Conservation (phyloP, 64 coral and sea anemone species). For the Platygyra sinensis region DNA sequence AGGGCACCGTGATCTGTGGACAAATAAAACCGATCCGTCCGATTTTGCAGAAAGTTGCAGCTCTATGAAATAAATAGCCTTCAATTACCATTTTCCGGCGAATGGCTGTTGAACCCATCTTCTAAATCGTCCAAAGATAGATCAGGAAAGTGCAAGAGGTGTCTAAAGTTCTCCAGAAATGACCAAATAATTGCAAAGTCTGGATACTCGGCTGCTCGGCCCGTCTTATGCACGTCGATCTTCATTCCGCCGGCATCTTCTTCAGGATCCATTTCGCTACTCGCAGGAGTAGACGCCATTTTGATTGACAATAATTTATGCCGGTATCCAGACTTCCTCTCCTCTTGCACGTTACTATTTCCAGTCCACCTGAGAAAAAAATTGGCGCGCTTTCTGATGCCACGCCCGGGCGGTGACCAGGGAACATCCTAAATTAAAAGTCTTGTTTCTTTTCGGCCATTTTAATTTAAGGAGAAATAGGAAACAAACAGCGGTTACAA, state of each 20-base stretch:
- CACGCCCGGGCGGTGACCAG: too few species aligned
- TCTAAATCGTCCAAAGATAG: constrained; percentile 68
- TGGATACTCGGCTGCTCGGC: constrained; percentile 69
- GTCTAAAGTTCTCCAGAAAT: constrained; percentile 74
- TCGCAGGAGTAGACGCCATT: constrained; percentile 72
- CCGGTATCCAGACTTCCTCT: constrained; percentile 1
- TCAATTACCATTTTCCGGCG: constrained; percentile 64
- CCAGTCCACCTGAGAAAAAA: not conserved
- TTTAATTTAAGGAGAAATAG: too few species aligned
- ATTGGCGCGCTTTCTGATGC: not conserved
- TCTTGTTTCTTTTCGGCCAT: too few species aligned
- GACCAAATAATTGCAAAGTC: constrained; percentile 89
- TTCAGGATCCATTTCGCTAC: constrained; percentile 42
- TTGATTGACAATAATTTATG: constrained; percentile 54
- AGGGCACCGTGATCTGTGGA: not conserved
- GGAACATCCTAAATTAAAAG: too few species aligned
- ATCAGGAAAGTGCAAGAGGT: constrained; percentile 72
- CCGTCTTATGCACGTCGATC: constrained; percentile 34
- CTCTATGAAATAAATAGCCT: constrained; percentile 8
- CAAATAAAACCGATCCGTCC: not conserved
- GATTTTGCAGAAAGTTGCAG: constrained; percentile 13
- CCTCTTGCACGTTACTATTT: not conserved
- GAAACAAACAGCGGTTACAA: too few species aligned
- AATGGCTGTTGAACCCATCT: constrained; percentile 74
- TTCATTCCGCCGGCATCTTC: constrained; percentile 33